Conservation (phyloP, 2,888 invertebrate genomes). For the Endomychus coccineus region DNA sequence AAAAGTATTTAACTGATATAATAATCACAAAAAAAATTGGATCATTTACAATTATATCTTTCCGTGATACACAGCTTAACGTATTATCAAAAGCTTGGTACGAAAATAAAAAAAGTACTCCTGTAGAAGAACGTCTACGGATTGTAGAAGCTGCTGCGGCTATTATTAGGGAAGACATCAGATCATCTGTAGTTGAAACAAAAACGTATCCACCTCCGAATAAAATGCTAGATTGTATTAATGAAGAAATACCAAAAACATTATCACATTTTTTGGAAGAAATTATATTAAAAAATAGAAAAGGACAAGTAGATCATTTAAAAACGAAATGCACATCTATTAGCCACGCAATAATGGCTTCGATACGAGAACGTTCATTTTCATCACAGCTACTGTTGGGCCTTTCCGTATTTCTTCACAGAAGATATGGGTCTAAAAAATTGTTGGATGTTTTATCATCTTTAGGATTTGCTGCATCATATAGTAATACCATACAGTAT, state of each 20-base stretch:
- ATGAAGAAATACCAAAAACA: slow-evolving; percentile 25
- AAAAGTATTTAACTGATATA: slow-evolving; percentile 20
- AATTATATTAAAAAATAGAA: slow-evolving; percentile 24
- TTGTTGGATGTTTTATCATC: too few relatives aligned
- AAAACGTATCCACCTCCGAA: slow-evolving; percentile 31
- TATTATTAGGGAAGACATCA: slow-evolving; percentile 36
- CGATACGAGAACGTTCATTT: too few relatives aligned
- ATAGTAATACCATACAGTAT: too few relatives aligned
- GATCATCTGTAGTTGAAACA: slow-evolving; percentile 31
- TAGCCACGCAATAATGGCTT: too few relatives aligned
- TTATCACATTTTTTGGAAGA: slow-evolving; percentile 17
- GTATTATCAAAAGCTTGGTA: slow-evolving; percentile 23
- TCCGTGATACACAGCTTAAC: slow-evolving; percentile 30
- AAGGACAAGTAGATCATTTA: slow-evolving; percentile 15
- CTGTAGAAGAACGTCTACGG: slow-evolving; percentile 27
- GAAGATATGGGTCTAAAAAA: too few relatives aligned
- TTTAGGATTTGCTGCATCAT: too few relatives aligned
- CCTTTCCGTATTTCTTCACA: too few relatives aligned
- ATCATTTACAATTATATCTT: slow-evolving; percentile 33
- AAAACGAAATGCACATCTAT: slow-evolving; percentile 22
- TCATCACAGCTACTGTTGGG: too few relatives aligned
- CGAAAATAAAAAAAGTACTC: slow-evolving; percentile 6
- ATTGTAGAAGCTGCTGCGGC: slow-evolving; percentile 33
- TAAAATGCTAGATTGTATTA: slow-evolving; percentile 27
- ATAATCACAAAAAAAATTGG: slow-evolving; percentile 20